Conservation (phyloP, 35 echinoderm and acorn worm genomes). For the Lytechinus variegatus region DNA sequence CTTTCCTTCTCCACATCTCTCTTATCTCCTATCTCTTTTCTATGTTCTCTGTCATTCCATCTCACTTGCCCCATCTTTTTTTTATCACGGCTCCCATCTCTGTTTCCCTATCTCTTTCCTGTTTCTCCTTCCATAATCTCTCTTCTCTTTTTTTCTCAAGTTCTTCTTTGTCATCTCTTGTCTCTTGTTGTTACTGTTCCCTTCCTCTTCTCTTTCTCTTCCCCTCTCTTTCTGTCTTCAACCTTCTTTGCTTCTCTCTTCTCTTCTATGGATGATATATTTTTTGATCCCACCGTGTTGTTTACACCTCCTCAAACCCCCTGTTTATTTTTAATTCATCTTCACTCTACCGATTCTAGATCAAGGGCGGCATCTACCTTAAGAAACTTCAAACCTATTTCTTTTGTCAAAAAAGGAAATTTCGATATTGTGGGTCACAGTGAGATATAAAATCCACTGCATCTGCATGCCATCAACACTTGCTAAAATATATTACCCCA, state of each 20-base stretch:
- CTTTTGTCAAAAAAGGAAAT: neutral
- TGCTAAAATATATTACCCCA: neutral
- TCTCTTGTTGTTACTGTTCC: neutral
- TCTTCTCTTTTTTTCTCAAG: neutral
- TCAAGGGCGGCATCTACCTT: constrained; percentile 15
- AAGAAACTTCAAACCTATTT: neutral
- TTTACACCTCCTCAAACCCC: neutral
- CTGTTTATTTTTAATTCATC: constrained; percentile 38
- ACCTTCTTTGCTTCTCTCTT: neutral
- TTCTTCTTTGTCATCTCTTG: no score
- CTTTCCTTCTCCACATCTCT: no score
- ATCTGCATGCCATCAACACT: neutral
- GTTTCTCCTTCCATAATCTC: neutral
- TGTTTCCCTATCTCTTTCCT: neutral
- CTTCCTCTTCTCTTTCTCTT: neutral
- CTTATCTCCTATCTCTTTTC: no score
- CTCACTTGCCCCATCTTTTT: no score
- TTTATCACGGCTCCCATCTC: no score
- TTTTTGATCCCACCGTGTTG: neutral
- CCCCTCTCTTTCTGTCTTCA: neutral
- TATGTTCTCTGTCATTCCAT: no score
- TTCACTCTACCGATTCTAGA: neutral
- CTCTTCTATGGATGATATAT: neutral
- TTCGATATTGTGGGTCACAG: neutral
- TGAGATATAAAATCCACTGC: neutral